phyloP scores from a whole-genome alignment of 2,113 vertebrate genomes.

The Fulica atra region DNA sequence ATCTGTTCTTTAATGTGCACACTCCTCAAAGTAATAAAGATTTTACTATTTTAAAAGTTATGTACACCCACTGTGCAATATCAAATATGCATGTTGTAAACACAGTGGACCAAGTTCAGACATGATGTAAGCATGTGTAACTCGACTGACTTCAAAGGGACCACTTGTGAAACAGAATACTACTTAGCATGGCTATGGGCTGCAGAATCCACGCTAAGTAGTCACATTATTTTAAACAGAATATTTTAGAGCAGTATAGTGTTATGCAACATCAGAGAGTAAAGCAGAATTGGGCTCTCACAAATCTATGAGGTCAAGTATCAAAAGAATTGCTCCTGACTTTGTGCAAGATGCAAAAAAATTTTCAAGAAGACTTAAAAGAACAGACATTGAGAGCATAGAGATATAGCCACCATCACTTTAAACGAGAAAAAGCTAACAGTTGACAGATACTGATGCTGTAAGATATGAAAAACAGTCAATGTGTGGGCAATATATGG shows the following conservation, averaged over 20 bases:
- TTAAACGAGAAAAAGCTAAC: background rate
- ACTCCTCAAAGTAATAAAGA: slow-evolving; percentile 52
- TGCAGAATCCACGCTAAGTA: background rate
- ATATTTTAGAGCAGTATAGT: background rate
- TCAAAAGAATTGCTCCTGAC: slow-evolving; percentile 10
- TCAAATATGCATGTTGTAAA: slow-evolving; percentile 61
- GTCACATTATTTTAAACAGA: slow-evolving; percentile 2
- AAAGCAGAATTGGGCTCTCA: background rate
- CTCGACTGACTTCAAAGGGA: slow-evolving; percentile 33
- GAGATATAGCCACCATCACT: background rate
- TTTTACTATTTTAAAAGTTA: slow-evolving; percentile 59
- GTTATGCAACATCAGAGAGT: slow-evolving; percentile 34
- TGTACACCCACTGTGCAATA: slow-evolving; percentile 56
- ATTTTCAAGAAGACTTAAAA: background rate
- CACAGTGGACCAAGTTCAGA: slow-evolving; percentile 44
- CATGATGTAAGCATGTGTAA: slow-evolving; percentile 66
- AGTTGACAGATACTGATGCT: background rate
- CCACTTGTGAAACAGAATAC: slow-evolving; percentile 56
- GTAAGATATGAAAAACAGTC: background rate
- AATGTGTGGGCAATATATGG: background rate
- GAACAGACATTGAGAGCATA: background rate
- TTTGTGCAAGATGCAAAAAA: background rate
- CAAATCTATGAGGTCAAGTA: background rate
- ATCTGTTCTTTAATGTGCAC: slow-evolving; percentile 52
- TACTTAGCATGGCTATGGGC: background rate